A percentile compares a stretch with the other conserved stretches of the same genome.
Conservation (phyloP, 1,140 invertebrate genomes). For the Samia ricini region DNA sequence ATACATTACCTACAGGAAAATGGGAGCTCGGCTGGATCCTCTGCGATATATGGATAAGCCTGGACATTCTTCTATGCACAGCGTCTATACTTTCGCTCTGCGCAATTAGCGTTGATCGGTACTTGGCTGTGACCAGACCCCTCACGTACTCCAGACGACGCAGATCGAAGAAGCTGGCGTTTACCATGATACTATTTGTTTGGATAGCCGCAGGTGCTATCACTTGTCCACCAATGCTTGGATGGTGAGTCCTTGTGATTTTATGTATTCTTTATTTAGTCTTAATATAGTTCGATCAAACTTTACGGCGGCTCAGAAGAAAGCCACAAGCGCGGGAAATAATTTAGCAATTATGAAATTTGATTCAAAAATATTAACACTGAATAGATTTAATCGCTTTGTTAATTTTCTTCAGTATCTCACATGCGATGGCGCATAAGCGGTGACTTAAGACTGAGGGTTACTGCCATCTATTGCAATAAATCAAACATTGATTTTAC, state of each 20-base stretch:
- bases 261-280: neutral
- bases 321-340: too few species aligned
- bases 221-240: slow-evolving; percentile 90
- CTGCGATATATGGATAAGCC: slow-evolving; percentile 94
- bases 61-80: slow-evolving; percentile 96
- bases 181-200: slow-evolving; percentile 88
- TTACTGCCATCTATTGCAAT: too few species aligned
- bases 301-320: too few species aligned
- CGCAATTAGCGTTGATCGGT: slow-evolving; percentile 92
- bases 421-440: too few species aligned
- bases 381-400: too few species aligned
- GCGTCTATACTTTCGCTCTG: slow-evolving; percentile 88
- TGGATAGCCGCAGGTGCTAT: slow-evolving; percentile 90
- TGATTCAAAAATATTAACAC: too few species aligned
- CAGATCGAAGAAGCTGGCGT: slow-evolving; percentile 86
- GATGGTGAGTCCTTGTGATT: slow-evolving; percentile 81
- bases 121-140: slow-evolving; percentile 91
- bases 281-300: neutral
- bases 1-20: slow-evolving; percentile 75
- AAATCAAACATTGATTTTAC: too few species aligned
- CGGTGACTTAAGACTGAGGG: too few species aligned
- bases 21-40: slow-evolving; percentile 89
- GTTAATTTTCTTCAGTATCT: too few species aligned
- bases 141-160: slow-evolving; percentile 88
- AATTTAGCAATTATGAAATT: too few species aligned